These are phyloP conservation scores for Polylopha cassiicola DNA, from an alignment of 2,888 invertebrate genomes.

Conservation along the genomic window DNA sequence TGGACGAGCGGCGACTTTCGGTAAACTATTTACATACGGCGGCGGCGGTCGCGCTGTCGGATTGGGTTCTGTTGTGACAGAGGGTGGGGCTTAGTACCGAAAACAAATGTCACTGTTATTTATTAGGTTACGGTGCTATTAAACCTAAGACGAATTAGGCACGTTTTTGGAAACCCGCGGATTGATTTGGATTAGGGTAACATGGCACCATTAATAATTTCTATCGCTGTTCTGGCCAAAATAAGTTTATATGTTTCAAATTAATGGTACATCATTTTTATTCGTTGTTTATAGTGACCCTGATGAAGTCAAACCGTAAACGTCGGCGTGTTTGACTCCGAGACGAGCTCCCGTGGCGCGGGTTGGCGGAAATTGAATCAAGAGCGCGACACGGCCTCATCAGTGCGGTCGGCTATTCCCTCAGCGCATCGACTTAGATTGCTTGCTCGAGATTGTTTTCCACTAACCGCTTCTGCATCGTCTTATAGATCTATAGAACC, in stretches of 20 bases:
- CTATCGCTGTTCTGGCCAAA: too few species aligned
- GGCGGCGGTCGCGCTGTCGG: conserved; percentile 66
- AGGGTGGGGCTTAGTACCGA: conserved; percentile 76
- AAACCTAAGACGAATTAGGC: conserved; percentile 67
- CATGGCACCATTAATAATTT: too few species aligned
- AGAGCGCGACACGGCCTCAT: conserved; percentile 36
- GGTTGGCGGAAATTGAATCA: conserved; percentile 61
- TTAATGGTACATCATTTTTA: too few species aligned
- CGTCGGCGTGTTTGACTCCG: conserved; percentile 27
- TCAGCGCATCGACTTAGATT: conserved; percentile 64
- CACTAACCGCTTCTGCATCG: conserved; percentile 29
- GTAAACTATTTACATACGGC: conserved; percentile 78
- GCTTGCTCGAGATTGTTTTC: conserved; percentile 38
- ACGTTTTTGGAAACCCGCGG: conserved; percentile 28
- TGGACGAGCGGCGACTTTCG: conserved; percentile 77
- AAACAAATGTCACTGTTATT: conserved; percentile 77
- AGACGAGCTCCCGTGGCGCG: conserved; percentile 42
- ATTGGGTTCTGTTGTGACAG: conserved; percentile 74
- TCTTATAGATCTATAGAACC: too few species aligned
- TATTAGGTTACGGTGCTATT: conserved; percentile 72
- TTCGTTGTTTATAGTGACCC: too few species aligned
- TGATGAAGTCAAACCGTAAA: conserved; percentile 7
- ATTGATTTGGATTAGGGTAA: conserved; percentile 6
- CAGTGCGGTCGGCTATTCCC: conserved; percentile 53
- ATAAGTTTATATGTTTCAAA: too few species aligned